Conservation (phyloP, 2,113 vertebrate species). For the Sakesphorus luctuosus region DNA sequence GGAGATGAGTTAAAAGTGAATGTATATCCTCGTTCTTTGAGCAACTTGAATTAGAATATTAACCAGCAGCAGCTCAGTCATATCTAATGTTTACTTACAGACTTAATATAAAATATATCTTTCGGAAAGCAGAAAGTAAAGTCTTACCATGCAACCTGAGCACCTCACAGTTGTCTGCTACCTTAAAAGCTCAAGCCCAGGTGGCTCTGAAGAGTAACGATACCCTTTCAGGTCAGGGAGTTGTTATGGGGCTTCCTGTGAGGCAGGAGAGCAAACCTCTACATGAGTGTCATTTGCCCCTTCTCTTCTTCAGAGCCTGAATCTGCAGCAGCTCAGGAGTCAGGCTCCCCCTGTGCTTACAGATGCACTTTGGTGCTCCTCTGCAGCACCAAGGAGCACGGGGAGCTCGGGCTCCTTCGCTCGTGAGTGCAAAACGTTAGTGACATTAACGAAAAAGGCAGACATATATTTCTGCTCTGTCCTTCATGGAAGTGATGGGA, state of each 20-base stretch:
- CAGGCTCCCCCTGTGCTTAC: fast-evolving
- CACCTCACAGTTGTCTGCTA: neutral
- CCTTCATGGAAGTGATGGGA: neutral
- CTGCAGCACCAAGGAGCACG: neutral
- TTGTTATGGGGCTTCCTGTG: neutral
- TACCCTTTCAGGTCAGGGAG: neutral
- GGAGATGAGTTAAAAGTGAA: neutral
- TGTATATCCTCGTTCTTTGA: neutral
- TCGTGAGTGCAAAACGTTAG: neutral
- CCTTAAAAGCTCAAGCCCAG: neutral
- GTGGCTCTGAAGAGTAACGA: too few species aligned
- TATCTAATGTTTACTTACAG: neutral
- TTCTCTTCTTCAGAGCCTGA: neutral
- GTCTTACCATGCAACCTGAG: neutral
- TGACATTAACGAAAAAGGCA: neutral
- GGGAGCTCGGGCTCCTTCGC: neutral
- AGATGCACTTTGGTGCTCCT: fast-evolving
- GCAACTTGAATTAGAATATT: slow-evolving; percentile 5
- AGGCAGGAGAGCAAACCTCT: too few species aligned
- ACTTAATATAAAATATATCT: neutral
- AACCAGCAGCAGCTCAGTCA: neutral
- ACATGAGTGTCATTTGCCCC: fast-evolving
- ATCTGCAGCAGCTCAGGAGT: fast-evolving
- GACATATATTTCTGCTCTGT: neutral
- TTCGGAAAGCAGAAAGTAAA: neutral